Evolutionary conservation across 2,113 vertebrate species (phyloP).

Genomic region (Scytalopus superciliaris): DNA sequence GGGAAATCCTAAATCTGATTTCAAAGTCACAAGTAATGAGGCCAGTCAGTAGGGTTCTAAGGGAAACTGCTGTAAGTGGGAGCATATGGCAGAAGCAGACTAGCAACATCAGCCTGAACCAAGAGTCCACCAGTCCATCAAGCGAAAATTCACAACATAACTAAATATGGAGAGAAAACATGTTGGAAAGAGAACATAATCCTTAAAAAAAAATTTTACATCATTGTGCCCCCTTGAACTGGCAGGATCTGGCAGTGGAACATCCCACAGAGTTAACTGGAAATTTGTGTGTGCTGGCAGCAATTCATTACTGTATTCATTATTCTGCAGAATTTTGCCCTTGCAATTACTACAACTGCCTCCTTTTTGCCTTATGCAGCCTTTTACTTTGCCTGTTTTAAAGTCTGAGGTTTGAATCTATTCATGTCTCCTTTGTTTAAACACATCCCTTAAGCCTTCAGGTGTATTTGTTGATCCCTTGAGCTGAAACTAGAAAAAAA

Average conservation of each 20-base stretch:
- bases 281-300: not conserved
- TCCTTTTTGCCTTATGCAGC: not conserved
- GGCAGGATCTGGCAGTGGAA: not conserved
- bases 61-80: not conserved
- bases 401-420: constrained; percentile 3
- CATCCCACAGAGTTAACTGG: not conserved
- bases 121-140: not conserved
- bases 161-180: not conserved
- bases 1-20: not conserved
- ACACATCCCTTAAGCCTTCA: constrained; percentile 23
- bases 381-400: not conserved
- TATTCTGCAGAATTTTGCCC: not conserved
- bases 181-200: not conserved
- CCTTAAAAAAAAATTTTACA: not conserved
- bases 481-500: not conserved
- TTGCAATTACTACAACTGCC: not conserved
- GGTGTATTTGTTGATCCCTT: constrained; percentile 36
- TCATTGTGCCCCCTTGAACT: not conserved
- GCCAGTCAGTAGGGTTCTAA: not conserved
- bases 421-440: constrained; percentile 23
- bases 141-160: not conserved
- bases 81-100: not conserved
- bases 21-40: not conserved
- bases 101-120: not conserved
- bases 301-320: not conserved